Evolutionary conservation across 1,140 invertebrate genomes (phyloP).

Genomic region (Pogonomyrmex barbatus): DNA sequence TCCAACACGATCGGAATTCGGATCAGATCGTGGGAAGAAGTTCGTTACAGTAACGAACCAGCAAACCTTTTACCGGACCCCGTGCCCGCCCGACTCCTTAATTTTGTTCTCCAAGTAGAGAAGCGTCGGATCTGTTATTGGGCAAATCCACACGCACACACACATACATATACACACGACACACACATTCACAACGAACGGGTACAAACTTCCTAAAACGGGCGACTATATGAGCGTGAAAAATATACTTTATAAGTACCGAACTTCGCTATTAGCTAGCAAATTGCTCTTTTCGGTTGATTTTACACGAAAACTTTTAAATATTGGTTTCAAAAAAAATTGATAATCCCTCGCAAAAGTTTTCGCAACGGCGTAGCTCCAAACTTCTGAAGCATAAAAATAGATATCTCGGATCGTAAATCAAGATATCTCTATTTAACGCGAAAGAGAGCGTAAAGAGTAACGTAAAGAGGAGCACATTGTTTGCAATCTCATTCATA

Average conservation of each 20-base stretch:
- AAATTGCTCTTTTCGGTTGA: constrained; percentile 15
- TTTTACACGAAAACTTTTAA: constrained; percentile 14
- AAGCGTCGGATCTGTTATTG: constrained; percentile 23
- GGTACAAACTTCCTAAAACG: constrained; percentile 29
- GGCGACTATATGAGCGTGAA: constrained; percentile 25
- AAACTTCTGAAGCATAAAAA: constrained; percentile 18
- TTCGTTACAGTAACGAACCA: constrained; percentile 82
- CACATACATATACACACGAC: neutral
- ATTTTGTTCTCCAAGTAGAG: constrained; percentile 58
- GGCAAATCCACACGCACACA: neutral
- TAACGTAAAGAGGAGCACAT: neutral
- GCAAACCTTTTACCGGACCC: constrained; percentile 66
- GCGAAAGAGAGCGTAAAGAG: neutral
- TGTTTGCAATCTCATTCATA: neutral
- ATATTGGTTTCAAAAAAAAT: constrained; percentile 47
- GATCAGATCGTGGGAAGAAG: constrained; percentile 77
- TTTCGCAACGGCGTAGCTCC: neutral
- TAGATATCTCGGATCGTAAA: neutral
- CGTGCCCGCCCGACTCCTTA: constrained; percentile 40
- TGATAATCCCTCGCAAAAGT: constrained; percentile 15
- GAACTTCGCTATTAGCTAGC: constrained; percentile 45
- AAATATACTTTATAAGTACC: constrained; percentile 42
- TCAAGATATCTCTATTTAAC: neutral
- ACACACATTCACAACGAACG: constrained; percentile 1
- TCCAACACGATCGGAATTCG: constrained; percentile 74